Conservation (phyloP, 2,797 vertebrate genomes). For the Hephaestus fuliginosus region DNA sequence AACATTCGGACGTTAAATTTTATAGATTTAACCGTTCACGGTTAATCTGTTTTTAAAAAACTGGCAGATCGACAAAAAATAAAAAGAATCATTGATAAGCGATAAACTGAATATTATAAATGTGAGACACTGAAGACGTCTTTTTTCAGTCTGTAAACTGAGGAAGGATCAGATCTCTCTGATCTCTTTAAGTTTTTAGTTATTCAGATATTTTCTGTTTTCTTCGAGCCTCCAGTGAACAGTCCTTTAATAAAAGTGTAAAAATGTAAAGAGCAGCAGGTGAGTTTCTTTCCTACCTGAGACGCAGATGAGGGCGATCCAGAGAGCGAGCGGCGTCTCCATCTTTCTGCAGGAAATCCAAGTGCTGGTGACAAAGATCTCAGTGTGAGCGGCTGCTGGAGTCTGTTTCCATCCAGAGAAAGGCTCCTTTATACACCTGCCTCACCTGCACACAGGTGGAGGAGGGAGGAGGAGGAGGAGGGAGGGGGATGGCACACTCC, state of each 20-base stretch:
- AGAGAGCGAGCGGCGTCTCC: conserved; percentile 48
- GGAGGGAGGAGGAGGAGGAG: background rate
- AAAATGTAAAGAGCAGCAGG: background rate
- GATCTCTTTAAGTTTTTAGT: background rate
- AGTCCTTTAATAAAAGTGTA: background rate
- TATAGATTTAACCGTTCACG: background rate
- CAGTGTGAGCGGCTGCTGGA: conserved; percentile 60
- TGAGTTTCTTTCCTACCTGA: conserved; percentile 44
- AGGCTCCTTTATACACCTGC: conserved; percentile 72
- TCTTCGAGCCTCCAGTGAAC: background rate
- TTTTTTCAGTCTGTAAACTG: background rate
- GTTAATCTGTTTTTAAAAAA: background rate
- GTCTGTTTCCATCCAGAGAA: conserved; percentile 67
- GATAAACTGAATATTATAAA: background rate
- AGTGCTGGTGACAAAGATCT: conserved; percentile 63
- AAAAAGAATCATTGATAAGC: background rate
- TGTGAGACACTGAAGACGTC: background rate
- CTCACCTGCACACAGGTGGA: conserved; percentile 63
- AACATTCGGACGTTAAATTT: too few species aligned
- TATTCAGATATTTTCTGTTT: background rate
- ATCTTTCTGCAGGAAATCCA: conserved; percentile 53
- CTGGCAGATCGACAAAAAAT: background rate
- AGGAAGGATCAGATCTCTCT: background rate
- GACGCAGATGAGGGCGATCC: background rate
- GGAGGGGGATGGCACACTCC: background rate